These are phyloP conservation scores for Malurus leucopterus DNA, from an alignment of 2,797 vertebrate species.

Conservation along the genomic window DNA sequence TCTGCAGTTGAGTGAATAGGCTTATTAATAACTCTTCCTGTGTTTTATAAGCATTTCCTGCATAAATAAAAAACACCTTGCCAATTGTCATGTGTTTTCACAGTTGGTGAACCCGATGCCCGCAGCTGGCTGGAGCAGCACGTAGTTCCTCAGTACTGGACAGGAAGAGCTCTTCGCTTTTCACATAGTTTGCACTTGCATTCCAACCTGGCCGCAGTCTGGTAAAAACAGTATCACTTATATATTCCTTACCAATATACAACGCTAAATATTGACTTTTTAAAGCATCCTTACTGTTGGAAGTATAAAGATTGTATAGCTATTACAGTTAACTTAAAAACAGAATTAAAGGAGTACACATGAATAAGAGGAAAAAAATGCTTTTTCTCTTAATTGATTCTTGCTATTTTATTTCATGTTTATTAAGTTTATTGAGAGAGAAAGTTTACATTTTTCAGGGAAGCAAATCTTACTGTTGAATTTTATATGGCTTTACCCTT, in stretches of 20 bases:
- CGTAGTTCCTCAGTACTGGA: slow-evolving; percentile 91
- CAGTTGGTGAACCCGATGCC: slow-evolving; percentile 84
- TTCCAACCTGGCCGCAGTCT: slow-evolving; percentile 91
- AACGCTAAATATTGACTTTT: background rate
- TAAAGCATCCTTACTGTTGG: background rate
- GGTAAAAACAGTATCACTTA: slow-evolving; percentile 70
- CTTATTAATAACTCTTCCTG: background rate
- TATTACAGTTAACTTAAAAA: background rate
- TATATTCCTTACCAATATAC: background rate
- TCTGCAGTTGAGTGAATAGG: background rate
- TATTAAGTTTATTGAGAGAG: background rate
- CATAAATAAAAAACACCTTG: background rate
- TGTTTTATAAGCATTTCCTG: background rate
- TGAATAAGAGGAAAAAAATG: background rate
- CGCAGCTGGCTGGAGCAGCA: slow-evolving; percentile 91
- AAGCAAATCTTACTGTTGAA: background rate
- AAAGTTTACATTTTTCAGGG: background rate
- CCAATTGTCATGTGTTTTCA: background rate
- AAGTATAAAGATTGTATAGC: background rate
- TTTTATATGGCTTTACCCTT: background rate
- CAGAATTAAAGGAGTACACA: background rate
- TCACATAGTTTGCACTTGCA: slow-evolving; percentile 92
- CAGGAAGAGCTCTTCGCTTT: slow-evolving; percentile 79
- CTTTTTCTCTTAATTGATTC: background rate
- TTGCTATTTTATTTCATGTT: background rate